Evolutionary conservation across 2,113 vertebrate genomes (phyloP), one percentile per base, ranked within the genome.

Genomic region (Aspidoscelis tigris): DNA sequence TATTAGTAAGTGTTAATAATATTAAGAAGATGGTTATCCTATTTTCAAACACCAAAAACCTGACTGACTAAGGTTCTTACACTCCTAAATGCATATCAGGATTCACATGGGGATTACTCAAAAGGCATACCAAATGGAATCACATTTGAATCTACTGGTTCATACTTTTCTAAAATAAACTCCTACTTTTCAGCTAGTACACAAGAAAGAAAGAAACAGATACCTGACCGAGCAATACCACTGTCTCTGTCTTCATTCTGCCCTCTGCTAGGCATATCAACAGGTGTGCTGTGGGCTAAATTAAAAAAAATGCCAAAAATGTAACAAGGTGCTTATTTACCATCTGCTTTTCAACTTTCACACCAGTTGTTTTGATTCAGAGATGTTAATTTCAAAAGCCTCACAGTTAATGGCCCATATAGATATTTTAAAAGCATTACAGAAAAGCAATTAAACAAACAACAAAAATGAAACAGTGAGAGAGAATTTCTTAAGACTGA

Each of bases 141-240:
- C 22, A 68, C 39, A 26, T 76, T 64, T 76, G n/a, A 18, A 61
- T 14, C 2, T 61, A 50, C 2, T 78, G 66, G 1, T 4, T 43
- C 7, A 44, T 24, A 43, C 43, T 68, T 26, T 50, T 76, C 22
- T 39, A 53, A 78, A 53, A 78, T 20, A 14, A 47, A 22, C 9
- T 71, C 41, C 41, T 2, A 22, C 5, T 21, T 2, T 72, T 39
- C 22, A 58, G 39, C 26, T 33, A 71, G 41, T 41, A 66, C 7
- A 41, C 14, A 14, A 73, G n/a, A 66, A 22, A 85, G 61, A 24
- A 87, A 64, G 74, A 21, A n/a, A 41, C 75, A 90, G 68, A 75
- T 97, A 98, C 97, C 97, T 96, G 97, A 98, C 47, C 97, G 97
- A 81, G 97, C 97, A 71, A 98, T 98, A 84, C 97, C 97, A 0